phyloP scores from a whole-genome alignment of 2,888 invertebrate genomes.

The Aphidius colemani region DNA sequence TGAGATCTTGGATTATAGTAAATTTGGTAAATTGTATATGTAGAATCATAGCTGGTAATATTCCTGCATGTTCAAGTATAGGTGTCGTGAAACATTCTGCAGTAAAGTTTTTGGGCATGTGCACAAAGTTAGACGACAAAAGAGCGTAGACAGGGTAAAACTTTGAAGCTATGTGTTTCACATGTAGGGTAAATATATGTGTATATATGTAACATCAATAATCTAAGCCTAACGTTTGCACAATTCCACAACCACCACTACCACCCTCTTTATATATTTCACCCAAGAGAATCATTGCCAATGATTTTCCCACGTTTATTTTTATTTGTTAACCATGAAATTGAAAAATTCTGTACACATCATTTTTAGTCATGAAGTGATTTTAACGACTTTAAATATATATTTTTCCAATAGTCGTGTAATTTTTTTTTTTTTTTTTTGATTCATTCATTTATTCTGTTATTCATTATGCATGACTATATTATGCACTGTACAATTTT shows the following conservation, averaged over 20 bases:
- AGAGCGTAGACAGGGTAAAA: slow-evolving; percentile 25
- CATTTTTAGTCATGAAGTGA: too few relatives aligned
- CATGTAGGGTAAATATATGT: slow-evolving; percentile 8
- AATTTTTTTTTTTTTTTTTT: slow-evolving; percentile 20
- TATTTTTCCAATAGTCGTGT: too few relatives aligned
- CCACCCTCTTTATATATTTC: slow-evolving; percentile 25
- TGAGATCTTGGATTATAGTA: neutral
- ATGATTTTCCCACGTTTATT: slow-evolving; percentile 31
- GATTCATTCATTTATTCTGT: slow-evolving; percentile 18
- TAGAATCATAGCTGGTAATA: neutral
- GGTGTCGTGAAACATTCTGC: slow-evolving; percentile 25
- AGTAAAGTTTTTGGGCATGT: slow-evolving; percentile 29
- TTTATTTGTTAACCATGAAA: slow-evolving; percentile 21
- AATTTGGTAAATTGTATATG: slow-evolving; percentile 7
- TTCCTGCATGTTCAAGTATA: slow-evolving; percentile 3
- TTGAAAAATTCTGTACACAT: slow-evolving; percentile 5
- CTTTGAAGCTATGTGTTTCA: slow-evolving; percentile 14
- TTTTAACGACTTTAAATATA: neutral
- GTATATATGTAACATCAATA: slow-evolving; percentile 30
- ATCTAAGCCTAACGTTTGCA: slow-evolving; percentile 23
- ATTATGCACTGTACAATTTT: too few relatives aligned
- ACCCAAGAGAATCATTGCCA: slow-evolving; percentile 33
- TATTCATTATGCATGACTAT: too few relatives aligned
- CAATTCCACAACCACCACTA: slow-evolving; percentile 15
- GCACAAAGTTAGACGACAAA: slow-evolving; percentile 15